phyloP scores from a whole-genome alignment of 2,888 invertebrate genomes.

The Penaeus monodon region DNA sequence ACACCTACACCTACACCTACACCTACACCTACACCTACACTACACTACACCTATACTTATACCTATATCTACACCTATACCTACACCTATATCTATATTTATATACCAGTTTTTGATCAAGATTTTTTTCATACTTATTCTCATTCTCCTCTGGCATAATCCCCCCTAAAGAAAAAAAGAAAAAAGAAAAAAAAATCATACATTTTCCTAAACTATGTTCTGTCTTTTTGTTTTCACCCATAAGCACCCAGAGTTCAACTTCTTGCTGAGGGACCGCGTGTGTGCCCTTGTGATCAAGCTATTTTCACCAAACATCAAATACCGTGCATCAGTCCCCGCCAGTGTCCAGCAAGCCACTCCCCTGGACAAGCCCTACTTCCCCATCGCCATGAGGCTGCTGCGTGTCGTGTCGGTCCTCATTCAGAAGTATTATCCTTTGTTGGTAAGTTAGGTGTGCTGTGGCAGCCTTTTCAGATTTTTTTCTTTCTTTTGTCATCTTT shows the following conservation, averaged over 20 bases:
- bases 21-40: too few relatives aligned
- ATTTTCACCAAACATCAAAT: constrained; percentile 98
- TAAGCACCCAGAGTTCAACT: constrained; percentile 93
- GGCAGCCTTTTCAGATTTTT: not conserved
- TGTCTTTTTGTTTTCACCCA: constrained; percentile 1
- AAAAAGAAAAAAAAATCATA: too few relatives aligned
- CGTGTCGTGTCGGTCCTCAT: constrained; percentile 93
- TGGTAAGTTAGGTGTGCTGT: constrained; percentile 76
- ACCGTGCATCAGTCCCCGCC: constrained; percentile 77
- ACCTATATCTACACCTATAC: too few relatives aligned
- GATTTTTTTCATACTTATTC: too few relatives aligned
- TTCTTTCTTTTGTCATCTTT: constrained; percentile 30
- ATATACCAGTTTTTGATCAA: too few relatives aligned
- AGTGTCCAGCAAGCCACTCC: constrained; percentile 72
- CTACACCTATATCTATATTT: too few relatives aligned
- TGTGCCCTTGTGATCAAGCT: constrained; percentile 98
- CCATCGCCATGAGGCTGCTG: constrained; percentile 93
- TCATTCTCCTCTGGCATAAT: too few relatives aligned
- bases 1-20: too few relatives aligned
- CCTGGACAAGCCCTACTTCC: constrained; percentile 93
- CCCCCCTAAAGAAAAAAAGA: too few relatives aligned
- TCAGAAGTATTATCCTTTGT: constrained; percentile 89
- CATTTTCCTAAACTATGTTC: not conserved
- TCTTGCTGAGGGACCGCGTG: constrained; percentile 94
- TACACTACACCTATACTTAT: too few relatives aligned